Evolutionary conservation across 2,797 vertebrate species (phyloP), one percentile per base, ranked within the genome.

Genomic region (Setipinna tenuifilis): DNA sequence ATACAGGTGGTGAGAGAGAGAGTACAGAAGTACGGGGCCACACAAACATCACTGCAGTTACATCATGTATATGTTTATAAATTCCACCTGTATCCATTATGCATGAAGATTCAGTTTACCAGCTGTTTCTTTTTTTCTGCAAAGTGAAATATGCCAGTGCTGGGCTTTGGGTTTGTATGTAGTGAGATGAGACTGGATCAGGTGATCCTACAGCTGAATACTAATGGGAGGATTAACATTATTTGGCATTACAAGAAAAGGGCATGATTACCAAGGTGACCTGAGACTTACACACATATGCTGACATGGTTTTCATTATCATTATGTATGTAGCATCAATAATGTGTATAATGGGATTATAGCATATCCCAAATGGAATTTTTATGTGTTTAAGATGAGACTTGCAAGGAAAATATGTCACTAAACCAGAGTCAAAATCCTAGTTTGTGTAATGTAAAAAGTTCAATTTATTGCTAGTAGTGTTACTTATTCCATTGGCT

Each of bases 21-120:
- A 41, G 35, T 41, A 5, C 35, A 41, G 35, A 41, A 41, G 2
- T 41, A 41, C 35, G 5, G 35, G 35, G 35, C 35, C 35, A 84
- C 48, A 61, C 81, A 31, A 83, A 91, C 86, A 82, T 25, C 81
- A 82, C 50, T 9, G 7, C 50, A 9, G 50, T 54, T 54, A 54
- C 50, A 54, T 54, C 50, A 54, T 54, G 9, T 7, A 54, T 7
- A 54, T 14, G 50, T 54, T 54, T 14, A 54, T 54, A 0, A 54
- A 54, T 54, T 14, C 50, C 50, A 54, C 50, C 3, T 9, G 9
- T 7, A 54, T 54, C 50, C 2, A 54, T 54, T 54, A 54, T 54
- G 50, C 14, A 54, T 54, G 50, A 54, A 54, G 2, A 54, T 9
- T 0, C 50, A 14, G 50, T 54, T 54, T 54, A 54, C 0, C 50